These are phyloP conservation scores for Ammodramus savannarum DNA, from an alignment of 2,113 vertebrate genomes.

Conservation along the genomic window DNA sequence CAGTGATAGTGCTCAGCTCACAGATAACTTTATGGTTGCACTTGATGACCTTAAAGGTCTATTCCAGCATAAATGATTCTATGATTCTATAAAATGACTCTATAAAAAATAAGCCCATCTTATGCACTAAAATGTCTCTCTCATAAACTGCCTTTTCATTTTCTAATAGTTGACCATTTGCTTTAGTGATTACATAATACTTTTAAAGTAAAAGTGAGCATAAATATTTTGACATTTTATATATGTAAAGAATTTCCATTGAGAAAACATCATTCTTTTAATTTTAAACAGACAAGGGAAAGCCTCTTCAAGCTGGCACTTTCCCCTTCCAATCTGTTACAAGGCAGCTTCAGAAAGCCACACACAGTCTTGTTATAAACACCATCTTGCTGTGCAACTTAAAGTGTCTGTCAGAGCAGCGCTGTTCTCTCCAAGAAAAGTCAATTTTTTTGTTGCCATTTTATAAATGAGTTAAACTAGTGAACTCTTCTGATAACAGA, in stretches of 20 bases:
- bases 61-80: neutral
- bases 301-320: constrained; percentile 30
- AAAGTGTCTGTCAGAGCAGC: constrained; percentile 25
- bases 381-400: constrained; percentile 31
- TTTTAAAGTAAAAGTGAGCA: constrained; percentile 25
- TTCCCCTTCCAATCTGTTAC: constrained; percentile 46
- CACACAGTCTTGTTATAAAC: constrained; percentile 34
- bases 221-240: constrained; percentile 57
- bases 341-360: constrained; percentile 44
- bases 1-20: neutral
- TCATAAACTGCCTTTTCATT: neutral
- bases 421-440: neutral
- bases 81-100: neutral
- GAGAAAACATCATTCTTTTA: constrained; percentile 22
- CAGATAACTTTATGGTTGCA: accelerated
- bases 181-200: neutral
- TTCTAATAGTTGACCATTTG: neutral
- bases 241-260: constrained; percentile 2
- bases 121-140: neutral
- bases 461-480: constrained; percentile 2
- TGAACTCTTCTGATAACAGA: constrained; percentile 1
- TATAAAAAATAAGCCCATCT: neutral
- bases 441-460: neutral
- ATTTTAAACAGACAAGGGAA: constrained; percentile 21
- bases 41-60: neutral